A percentile compares a stretch with the other conserved stretches of the same genome.
These are phyloP conservation scores for Noctua fimbriata DNA, from an alignment of 2,888 invertebrate genomes.

Conservation along the genomic window DNA sequence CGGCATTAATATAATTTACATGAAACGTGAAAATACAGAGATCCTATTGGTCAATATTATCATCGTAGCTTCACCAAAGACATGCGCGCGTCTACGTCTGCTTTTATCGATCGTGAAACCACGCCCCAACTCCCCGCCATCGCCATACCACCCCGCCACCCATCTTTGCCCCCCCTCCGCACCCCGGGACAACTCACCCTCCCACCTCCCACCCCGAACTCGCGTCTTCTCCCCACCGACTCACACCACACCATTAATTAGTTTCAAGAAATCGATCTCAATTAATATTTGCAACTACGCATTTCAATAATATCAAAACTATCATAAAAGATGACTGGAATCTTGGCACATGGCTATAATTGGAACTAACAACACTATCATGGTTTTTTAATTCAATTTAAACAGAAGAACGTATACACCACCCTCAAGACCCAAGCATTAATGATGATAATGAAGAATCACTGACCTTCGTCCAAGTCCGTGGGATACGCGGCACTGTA, in stretches of 20 bases:
- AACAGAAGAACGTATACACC: neutral
- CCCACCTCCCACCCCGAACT: neutral
- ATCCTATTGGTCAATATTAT: neutral
- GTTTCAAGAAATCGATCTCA: neutral
- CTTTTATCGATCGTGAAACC: neutral
- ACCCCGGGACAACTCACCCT: neutral
- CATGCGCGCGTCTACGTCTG: neutral
- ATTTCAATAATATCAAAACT: neutral
- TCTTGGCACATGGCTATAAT: no score
- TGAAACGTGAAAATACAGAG: neutral
- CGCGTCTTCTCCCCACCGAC: neutral
- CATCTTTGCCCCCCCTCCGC: no score
- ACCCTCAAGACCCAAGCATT: neutral
- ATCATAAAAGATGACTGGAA: neutral
- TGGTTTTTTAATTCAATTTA: neutral
- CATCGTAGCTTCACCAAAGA: neutral
- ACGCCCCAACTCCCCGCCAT: neutral
- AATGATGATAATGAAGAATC: neutral
- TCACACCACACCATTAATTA: neutral
- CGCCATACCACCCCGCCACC: no score
- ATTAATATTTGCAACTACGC: neutral
- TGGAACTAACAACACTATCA: neutral
- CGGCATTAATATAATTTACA: neutral
- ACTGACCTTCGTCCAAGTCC: slow-evolving; percentile 19
- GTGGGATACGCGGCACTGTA: neutral